Base-by-base conservation (phyloP, 2,113 vertebrate genomes). In the Pyxicephalus adspersus region DNA sequence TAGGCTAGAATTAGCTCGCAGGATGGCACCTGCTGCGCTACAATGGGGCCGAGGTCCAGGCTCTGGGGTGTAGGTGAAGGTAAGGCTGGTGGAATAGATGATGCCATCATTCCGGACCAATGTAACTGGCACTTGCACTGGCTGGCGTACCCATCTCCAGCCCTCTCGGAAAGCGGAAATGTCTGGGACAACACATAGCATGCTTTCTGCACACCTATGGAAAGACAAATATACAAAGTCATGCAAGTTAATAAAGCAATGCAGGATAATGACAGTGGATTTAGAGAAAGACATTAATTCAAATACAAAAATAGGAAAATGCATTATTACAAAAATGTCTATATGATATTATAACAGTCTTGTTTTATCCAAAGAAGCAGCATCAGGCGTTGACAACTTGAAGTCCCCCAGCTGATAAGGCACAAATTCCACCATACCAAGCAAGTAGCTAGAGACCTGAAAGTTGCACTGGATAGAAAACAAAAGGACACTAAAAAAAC, bases 31-130 rank as follows among this genome's bases (percentile, higher is more conserved):
- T 0, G 97, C 97, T 3, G 96, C 98, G 20, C 94, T 97, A 95
- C 98, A 99, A 88, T 99, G 98, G 0, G 98, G 97, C 80, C 97
- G 91, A 0, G 97, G 98, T 71, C 98, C 98, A 0, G 98, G 98
- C 87, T 99, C 98, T 2, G 98, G 98, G 1, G 98, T 99, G 93
- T 99, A 99, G 13, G 98, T 99, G 83, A 99, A 99, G 86, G 96
- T 99, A 93, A 99, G 96, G 85, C 96, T 98, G 91, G 98, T 99
- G 90, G 98, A 99, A 90, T 99, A 99, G 92, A 99, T 99, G 83
- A 99, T 96, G 86, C 98, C 98, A 85, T 99, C 98, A 4, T 96
- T 98, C 77, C 97, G 92, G 84, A 99, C 98, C 94, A 99, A 94
- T 86, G 98, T 99, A 86, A 99, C 98, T 83, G 98, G 98, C 74